phyloP scores from a whole-genome alignment of 2,888 invertebrate species.

The Tuberolachnus salignus region DNA sequence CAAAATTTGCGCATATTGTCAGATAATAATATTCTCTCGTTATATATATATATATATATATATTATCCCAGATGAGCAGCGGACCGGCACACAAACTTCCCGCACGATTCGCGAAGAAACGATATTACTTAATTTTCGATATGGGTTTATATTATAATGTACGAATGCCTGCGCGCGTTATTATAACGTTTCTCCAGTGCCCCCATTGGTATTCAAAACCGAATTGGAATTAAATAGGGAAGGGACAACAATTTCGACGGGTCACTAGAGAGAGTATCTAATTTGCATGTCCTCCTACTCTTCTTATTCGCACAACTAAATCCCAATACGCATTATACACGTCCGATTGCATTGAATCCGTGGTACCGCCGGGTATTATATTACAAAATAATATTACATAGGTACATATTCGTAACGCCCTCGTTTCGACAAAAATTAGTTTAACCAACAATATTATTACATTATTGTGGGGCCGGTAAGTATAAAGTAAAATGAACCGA shows the following conservation, averaged over 20 bases:
- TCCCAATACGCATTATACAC: constrained; percentile 14
- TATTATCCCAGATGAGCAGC: no score
- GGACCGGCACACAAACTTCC: no score
- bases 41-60: no score
- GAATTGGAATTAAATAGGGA: background rate
- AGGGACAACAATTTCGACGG: constrained; percentile 38
- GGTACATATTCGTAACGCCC: no score
- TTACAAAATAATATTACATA: no score
- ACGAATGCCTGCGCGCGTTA: background rate
- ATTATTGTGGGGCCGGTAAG: no score
- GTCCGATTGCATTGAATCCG: background rate
- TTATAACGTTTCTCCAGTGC: background rate
- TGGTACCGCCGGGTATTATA: background rate
- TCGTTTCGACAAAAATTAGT: constrained; percentile 1
- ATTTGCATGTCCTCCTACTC: constrained; percentile 12
- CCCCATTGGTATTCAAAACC: background rate
- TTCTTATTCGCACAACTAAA: background rate
- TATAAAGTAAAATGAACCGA: no score
- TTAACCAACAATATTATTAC: constrained; percentile 10
- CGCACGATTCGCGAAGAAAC: no score
- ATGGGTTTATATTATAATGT: no score
- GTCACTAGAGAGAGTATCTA: constrained; percentile 42
- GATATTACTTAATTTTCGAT: no score
- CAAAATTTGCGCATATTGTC: no score
- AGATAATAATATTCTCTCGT: no score